Percentiles rank a stretch among this genome's conserved stretches.
These are phyloP conservation scores for Drosophila parthenogenetica DNA, from an alignment of 2,888 invertebrate species.

Conservation along the genomic window DNA sequence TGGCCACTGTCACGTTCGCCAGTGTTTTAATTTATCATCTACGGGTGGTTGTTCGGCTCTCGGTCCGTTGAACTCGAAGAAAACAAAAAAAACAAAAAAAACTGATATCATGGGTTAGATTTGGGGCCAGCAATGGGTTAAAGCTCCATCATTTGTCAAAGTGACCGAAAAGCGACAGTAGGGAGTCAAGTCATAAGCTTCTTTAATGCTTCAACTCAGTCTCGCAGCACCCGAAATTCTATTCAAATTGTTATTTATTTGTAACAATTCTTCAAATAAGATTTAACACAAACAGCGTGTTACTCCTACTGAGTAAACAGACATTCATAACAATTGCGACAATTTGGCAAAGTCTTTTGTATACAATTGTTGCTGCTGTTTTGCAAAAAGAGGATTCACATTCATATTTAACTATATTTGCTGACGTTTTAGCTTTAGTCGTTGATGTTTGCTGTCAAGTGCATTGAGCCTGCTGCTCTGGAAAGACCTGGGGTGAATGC, in stretches of 20 bases:
- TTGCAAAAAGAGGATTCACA: slow-evolving; percentile 15
- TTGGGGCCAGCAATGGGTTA: slow-evolving; percentile 31
- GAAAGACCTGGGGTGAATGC: slow-evolving; percentile 32
- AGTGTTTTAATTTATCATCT: slow-evolving; percentile 75
- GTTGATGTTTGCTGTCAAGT: slow-evolving; percentile 1
- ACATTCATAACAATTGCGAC: slow-evolving; percentile 38
- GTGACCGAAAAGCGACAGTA: slow-evolving; percentile 23
- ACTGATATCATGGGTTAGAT: not conserved
- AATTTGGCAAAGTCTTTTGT: slow-evolving; percentile 21
- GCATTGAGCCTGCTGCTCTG: slow-evolving; percentile 24
- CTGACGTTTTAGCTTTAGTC: not conserved
- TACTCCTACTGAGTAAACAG: slow-evolving; percentile 24
- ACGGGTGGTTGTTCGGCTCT: slow-evolving; percentile 48
- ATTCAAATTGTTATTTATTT: slow-evolving; percentile 67
- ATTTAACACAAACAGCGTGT: slow-evolving; percentile 31
- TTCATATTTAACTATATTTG: slow-evolving; percentile 50
- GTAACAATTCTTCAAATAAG: slow-evolving; percentile 53
- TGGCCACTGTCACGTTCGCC: slow-evolving; percentile 76
- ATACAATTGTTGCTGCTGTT: slow-evolving; percentile 6
- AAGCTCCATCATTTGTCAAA: slow-evolving; percentile 51
- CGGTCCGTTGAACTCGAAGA: slow-evolving; percentile 63
- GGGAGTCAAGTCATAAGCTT: not conserved
- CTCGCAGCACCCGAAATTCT: slow-evolving; percentile 13
- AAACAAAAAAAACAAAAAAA: slow-evolving; percentile 1
- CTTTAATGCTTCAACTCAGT: slow-evolving; percentile 1